Conservation (phyloP, 2,797 vertebrate species). For the Acridotheres tristis region DNA sequence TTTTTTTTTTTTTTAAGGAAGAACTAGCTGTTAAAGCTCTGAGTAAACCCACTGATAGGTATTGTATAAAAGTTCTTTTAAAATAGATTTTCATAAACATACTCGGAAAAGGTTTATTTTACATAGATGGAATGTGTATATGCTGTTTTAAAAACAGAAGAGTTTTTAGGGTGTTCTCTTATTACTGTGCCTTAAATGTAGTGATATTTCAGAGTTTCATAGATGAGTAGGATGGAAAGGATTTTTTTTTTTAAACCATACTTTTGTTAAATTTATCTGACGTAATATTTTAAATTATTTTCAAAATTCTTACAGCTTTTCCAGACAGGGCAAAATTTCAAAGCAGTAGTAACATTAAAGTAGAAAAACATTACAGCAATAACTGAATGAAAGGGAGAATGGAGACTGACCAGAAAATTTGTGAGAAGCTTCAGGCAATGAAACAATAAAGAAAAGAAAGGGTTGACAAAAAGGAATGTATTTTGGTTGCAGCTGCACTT, state of each 20-base stretch:
- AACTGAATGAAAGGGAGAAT: not conserved
- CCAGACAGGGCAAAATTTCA: not conserved
- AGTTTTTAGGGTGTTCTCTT: not conserved
- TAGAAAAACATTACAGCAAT: not conserved
- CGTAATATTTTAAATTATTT: not conserved
- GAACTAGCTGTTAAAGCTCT: not conserved
- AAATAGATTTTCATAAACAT: not conserved
- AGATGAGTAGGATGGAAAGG: not conserved
- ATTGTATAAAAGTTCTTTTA: not conserved
- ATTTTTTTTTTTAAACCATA: fast-evolving
- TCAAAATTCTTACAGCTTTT: not conserved
- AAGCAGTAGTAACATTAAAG: not conserved
- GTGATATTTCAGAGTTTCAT: not conserved
- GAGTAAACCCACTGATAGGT: not conserved
- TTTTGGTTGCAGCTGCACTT: not conserved
- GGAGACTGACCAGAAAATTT: not conserved
- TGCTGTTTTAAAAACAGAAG: not conserved
- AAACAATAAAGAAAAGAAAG: not conserved
- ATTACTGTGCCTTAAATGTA: not conserved
- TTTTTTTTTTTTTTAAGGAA: not conserved
- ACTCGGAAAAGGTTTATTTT: not conserved
- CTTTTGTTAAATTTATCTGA: not conserved
- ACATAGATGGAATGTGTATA: not conserved
- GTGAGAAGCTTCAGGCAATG: not conserved
- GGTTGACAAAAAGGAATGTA: not conserved